Evolutionary conservation across 1,140 invertebrate species (phyloP).

Genomic region (Drosophila tristis): DNA sequence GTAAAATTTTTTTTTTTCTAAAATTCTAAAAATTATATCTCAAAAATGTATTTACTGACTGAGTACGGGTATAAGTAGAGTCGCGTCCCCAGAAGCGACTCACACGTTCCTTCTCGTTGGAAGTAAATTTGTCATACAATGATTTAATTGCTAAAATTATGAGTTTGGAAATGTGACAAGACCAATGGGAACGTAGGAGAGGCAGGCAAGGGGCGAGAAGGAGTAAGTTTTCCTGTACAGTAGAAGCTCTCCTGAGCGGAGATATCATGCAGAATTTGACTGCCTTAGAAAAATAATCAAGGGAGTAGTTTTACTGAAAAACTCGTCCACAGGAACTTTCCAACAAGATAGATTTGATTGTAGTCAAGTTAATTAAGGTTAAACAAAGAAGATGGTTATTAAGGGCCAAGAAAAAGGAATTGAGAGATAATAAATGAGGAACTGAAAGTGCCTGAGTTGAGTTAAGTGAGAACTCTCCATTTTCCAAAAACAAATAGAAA

Average conservation of each 20-base stretch:
- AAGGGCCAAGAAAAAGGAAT: constrained; percentile 4
- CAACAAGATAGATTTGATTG: too few species aligned
- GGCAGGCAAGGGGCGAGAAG: constrained; percentile 1
- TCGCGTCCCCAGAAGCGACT: too few species aligned
- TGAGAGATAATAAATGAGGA: background rate
- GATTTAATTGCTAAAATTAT: constrained; percentile 72
- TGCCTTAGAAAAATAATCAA: background rate
- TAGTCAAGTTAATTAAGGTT: background rate
- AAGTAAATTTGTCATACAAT: constrained; percentile 69
- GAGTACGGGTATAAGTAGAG: too few species aligned
- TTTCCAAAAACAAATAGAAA: background rate
- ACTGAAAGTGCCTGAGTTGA: background rate
- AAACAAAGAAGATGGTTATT: constrained; percentile 5
- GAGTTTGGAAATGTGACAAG: constrained; percentile 51
- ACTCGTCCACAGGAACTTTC: too few species aligned
- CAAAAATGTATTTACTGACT: too few species aligned
- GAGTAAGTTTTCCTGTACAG: background rate
- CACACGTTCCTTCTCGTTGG: too few species aligned
- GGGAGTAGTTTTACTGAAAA: too few species aligned
- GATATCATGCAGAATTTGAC: background rate
- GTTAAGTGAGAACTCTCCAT: background rate
- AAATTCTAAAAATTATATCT: too few species aligned
- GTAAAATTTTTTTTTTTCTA: too few species aligned
- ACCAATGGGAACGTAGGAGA: constrained; percentile 4
- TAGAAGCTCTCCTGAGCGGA: background rate